Percentiles rank a stretch among this genome's conserved stretches.
These are phyloP conservation scores for Thryonomys swinderianus DNA, from an alignment of 2,113 vertebrate species.

Conservation along the genomic window DNA sequence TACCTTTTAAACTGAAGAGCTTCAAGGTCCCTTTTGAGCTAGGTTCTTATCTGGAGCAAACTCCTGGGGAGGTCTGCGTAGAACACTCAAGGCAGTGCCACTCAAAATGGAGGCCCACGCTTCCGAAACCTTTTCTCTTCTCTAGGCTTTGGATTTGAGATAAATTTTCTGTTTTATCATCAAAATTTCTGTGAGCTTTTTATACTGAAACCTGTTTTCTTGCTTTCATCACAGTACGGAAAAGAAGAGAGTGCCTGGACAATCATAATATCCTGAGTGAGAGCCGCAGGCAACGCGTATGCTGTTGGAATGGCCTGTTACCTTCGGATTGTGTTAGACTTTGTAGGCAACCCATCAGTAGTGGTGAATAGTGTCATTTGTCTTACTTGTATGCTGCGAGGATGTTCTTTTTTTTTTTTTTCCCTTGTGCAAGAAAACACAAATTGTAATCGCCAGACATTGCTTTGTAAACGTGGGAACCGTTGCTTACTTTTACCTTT, in stretches of 20 bases:
- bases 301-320: background rate
- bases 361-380: constrained; percentile 70
- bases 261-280: constrained; percentile 83
- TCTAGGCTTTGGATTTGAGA: no score
- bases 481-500: constrained; percentile 79
- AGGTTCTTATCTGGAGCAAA: no score
- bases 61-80: no score
- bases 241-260: constrained; percentile 89
- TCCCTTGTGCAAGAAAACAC: constrained; percentile 71
- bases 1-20: no score
- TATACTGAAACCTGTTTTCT: constrained; percentile 62
- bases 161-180: no score
- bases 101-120: no score
- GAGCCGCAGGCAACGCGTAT: background rate
- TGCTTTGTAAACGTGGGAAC: constrained; percentile 72
- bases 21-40: no score
- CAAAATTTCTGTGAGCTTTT: background rate
- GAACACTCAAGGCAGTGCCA: no score
- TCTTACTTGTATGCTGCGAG: constrained; percentile 63
- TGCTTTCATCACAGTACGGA: constrained; percentile 88
- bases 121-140: no score
- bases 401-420: constrained; percentile 66
- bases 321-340: constrained; percentile 62
- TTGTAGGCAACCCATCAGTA: constrained; percentile 72
- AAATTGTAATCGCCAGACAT: constrained; percentile 75